Base-by-base conservation (phyloP, 1,140 invertebrate species). In the Drosophila lacertosa region DNA sequence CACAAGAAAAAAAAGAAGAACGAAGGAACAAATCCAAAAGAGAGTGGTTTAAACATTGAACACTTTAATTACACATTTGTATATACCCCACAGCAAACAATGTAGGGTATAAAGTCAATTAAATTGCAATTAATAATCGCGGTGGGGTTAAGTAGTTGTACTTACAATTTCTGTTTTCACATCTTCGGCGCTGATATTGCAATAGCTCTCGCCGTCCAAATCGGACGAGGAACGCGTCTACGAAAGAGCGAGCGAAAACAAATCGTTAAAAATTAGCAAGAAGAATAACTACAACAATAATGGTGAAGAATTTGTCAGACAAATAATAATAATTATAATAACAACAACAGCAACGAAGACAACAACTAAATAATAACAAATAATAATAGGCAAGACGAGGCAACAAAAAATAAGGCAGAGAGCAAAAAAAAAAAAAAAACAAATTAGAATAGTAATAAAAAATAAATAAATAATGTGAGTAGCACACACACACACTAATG, bases 161-260 rank as follows among this genome's bases (percentile, higher is more conserved):
- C 89, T 91, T 86, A 91, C 89, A 78, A 91, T 90, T 90, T 91
- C 89, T 18, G 89, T 90, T 78, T 91, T 91, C 66, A 91, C 89
- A 84, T 91, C 89, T 57, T 90, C 89, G 63, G 89, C 89, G 45
- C 89, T 91, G 58, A 91, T 91, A 59, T 89, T 91, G 74, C 86
- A 90, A 60, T 90, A 90, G 73, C 80, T 90, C 72, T 88, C 89
- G 59, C 83, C 79, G 32, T 90, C 88, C 75, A 86, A 73, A 54
- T 89, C 86, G 69, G 78, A 88, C 79, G 89, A 83, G 70, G 82
- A 84, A 88, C 80, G 86, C 65, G 80, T 84, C 84, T 89, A 66
- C 53, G 47, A 59, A 57, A 64, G 26, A 70, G 37, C 68, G n/a
- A 59, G 51, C 29, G 48, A 74, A 71, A 77, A 63, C 45, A 80